Evolutionary conservation across 1,140 invertebrate genomes (phyloP).

Genomic region (Nasonia giraulti): DNA sequence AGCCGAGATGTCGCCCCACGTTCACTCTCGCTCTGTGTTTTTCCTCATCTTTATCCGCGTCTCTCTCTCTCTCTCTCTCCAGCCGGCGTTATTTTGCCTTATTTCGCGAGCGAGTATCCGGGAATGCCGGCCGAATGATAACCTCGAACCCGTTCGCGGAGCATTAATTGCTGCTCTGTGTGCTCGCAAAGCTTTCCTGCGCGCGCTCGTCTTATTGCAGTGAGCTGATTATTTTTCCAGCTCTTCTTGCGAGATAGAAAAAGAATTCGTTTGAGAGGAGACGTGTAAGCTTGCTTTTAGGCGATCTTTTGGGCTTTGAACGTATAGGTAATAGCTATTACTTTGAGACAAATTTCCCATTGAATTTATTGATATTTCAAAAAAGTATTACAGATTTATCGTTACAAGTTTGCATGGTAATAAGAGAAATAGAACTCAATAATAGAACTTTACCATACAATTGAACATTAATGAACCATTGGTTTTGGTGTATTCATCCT

Average conservation of each 20-base stretch:
- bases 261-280: neutral
- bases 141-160: constrained; percentile 57
- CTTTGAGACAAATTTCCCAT: too few species aligned
- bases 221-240: neutral
- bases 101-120: constrained; percentile 12
- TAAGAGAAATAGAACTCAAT: too few species aligned
- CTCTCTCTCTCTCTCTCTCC: constrained; percentile 10
- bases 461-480: too few species aligned
- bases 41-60: neutral
- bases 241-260: neutral
- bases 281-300: too few species aligned
- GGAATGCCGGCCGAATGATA: constrained; percentile 41
- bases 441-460: too few species aligned
- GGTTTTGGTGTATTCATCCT: too few species aligned
- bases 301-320: too few species aligned
- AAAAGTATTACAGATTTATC: too few species aligned
- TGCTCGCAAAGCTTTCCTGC: neutral
- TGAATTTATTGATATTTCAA: too few species aligned
- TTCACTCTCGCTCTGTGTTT: neutral
- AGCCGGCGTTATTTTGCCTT: neutral
- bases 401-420: too few species aligned
- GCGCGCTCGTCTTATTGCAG: neutral
- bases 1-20: neutral
- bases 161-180: constrained; percentile 49
- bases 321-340: too few species aligned